These are phyloP conservation scores for Henicopernis longicauda DNA, from an alignment of 2,113 vertebrate species.

Conservation along the genomic window DNA sequence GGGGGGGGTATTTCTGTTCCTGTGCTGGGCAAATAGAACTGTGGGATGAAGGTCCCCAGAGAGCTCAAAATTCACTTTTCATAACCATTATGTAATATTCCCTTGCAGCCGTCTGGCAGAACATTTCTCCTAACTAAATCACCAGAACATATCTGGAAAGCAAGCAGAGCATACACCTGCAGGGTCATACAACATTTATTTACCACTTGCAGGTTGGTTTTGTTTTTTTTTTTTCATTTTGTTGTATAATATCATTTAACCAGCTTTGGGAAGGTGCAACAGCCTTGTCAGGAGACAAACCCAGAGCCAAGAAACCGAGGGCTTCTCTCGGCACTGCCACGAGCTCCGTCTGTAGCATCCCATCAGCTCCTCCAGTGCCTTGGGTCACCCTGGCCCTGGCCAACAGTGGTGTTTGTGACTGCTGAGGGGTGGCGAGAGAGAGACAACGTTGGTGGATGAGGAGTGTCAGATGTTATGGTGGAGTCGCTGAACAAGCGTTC, in stretches of 20 bases:
- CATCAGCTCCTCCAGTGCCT: background rate
- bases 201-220: background rate
- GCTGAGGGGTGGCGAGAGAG: background rate
- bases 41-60: background rate
- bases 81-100: constrained; percentile 11
- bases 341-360: background rate
- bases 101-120: background rate
- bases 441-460: accelerated
- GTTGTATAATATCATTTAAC: background rate
- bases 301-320: background rate
- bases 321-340: accelerated
- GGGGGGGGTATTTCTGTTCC: background rate
- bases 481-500: background rate
- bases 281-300: background rate
- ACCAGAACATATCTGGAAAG: background rate
- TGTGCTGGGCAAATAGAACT: background rate
- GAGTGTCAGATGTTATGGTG: background rate
- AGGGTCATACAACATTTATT: constrained; percentile 21
- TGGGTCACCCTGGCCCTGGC: background rate
- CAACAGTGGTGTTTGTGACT: background rate
- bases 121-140: constrained; percentile 34
- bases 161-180: background rate
- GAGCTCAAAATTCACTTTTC: constrained; percentile 23
- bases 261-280: background rate
- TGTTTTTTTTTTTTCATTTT: background rate